phyloP scores from a whole-genome alignment of 2,888 invertebrate genomes.

The Parnassius mnemosyne region DNA sequence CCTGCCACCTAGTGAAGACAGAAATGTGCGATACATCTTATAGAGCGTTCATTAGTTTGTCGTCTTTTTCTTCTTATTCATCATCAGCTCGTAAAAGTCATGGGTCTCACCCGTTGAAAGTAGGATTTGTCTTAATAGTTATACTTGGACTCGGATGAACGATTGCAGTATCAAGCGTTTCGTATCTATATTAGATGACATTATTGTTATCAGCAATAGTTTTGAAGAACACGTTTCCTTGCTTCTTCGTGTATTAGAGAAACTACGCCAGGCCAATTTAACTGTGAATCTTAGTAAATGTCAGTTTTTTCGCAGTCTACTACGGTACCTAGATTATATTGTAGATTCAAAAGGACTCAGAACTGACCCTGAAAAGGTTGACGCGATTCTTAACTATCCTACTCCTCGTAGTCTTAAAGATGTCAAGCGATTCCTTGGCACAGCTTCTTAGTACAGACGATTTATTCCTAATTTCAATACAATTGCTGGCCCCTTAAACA shows the following conservation, averaged over 20 bases:
- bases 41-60: no score
- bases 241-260: constrained; percentile 21
- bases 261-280: constrained; percentile 5
- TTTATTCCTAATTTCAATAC: constrained; percentile 30
- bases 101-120: no score
- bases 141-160: no score
- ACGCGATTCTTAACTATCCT: constrained; percentile 32
- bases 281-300: constrained; percentile 35
- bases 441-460: constrained; percentile 35
- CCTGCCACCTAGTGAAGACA: no score
- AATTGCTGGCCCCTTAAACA: constrained; percentile 19
- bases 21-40: no score
- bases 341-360: constrained; percentile 32
- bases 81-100: no score
- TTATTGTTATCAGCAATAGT: constrained; percentile 28
- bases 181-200: constrained; percentile 31
- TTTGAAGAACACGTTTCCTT: no score
- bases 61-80: no score
- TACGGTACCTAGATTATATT: background rate
- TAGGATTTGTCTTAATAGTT: no score
- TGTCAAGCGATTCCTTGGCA: constrained; percentile 32
- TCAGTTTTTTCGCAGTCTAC: constrained; percentile 31
- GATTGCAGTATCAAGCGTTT: no score
- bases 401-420: constrained; percentile 29
- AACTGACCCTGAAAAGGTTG: constrained; percentile 33